These are phyloP conservation scores for Cheilosia vernalis DNA, from an alignment of 2,888 invertebrate species.

Conservation along the genomic window DNA sequence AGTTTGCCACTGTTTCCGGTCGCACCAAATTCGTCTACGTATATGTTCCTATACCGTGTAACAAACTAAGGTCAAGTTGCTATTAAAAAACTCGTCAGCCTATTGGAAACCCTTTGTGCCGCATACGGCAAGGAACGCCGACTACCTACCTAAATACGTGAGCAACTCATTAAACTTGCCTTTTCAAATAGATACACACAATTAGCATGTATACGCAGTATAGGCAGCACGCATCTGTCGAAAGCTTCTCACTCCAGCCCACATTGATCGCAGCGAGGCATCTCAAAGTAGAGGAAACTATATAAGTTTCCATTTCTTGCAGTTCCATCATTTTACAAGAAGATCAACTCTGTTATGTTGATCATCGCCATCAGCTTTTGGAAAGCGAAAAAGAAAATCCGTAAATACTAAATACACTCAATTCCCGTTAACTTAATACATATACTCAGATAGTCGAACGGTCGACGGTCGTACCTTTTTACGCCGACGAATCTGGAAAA, in stretches of 20 bases:
- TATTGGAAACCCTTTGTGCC: constrained; percentile 32
- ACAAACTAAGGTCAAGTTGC: constrained; percentile 19
- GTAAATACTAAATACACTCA: constrained; percentile 54
- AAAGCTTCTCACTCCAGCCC: constrained; percentile 31
- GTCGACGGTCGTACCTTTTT: constrained; percentile 43
- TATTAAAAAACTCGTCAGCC: background rate
- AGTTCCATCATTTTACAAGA: constrained; percentile 31
- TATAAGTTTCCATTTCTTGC: constrained; percentile 48
- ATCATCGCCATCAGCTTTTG: constrained; percentile 52
- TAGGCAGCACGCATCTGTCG: background rate
- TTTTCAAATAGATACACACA: constrained; percentile 24
- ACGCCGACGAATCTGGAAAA: constrained; percentile 53
- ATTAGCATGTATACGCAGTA: constrained; percentile 21
- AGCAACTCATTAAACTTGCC: constrained; percentile 41
- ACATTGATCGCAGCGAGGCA: constrained; percentile 21
- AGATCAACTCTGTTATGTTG: constrained; percentile 19
- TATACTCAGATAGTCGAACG: background rate
- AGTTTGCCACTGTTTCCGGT: constrained; percentile 33
- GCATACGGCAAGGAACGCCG: constrained; percentile 9
- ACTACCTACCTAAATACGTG: constrained; percentile 15
- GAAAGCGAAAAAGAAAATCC: constrained; percentile 73
- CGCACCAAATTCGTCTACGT: background rate
- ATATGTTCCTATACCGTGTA: background rate
- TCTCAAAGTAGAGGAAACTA: constrained; percentile 37
- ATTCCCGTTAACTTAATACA: constrained; percentile 71